Evolutionary conservation across 2,888 invertebrate genomes (phyloP), one percentile per base, ranked within the genome.

Genomic region (Sipha maydis): DNA sequence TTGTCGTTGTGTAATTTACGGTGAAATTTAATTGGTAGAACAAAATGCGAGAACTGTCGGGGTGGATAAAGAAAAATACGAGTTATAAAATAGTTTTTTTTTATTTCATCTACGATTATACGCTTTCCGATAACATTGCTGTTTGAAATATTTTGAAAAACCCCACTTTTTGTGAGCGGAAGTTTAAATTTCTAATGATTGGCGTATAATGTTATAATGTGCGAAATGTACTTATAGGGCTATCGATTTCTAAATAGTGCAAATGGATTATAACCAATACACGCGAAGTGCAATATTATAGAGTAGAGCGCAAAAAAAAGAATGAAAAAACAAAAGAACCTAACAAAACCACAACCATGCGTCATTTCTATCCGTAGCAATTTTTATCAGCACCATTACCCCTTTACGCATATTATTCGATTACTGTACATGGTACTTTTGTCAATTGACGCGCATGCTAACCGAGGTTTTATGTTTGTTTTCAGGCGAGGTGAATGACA

Each of bases 401-500:
- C 1, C 61, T 21, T 25, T 41, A 34, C 4, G 14, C 48, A 48
- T 48, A 48, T 41, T 8, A 41, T 41, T 41, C 41, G 41, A 41
- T 41, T 41, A 41, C 38, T 7, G 7, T 7, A 41, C 41, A 41
- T 8, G 34, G 11, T 41, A 48, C 1, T 48, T 48, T 14, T 48
- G 14, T 48, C 48, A 14, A 48, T 48, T 41, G 48, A 14, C 48
- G 48, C 48, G 14, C 14, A 48, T 48, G 25, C 17, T 54, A 83
- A 73, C 71, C 9, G 5, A 54, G 11, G 14, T 48, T 7, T 31
- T 73, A 25, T 56, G n/a, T 17, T 41, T 48, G 34, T 34, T 71
- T 34, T 17, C 80, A 88, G 88, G 75, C 75, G 56, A 88, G 80
- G 73, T 82, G 88, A 82, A 88, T 88, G 88, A 82, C 71, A 88